Base-by-base conservation (phyloP, 2,888 invertebrate species). In the Caenorhabditis sp. region DNA sequence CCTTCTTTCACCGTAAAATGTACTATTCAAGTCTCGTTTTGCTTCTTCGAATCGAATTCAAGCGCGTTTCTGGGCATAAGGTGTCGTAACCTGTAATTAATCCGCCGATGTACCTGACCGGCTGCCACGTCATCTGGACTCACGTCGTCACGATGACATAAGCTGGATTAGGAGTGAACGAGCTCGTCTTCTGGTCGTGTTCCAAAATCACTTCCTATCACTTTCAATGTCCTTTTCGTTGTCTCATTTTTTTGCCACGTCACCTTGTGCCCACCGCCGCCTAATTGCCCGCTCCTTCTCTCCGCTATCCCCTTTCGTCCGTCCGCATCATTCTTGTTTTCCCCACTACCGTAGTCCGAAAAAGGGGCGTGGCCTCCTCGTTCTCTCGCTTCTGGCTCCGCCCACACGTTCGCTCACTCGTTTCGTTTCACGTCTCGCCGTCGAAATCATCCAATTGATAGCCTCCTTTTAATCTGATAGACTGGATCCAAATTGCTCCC, bases 81-180 rank as follows among this genome's bases (percentile, higher is more conserved):
- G n/a, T 39, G 4, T n/a, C 39, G 15, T 8, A 65, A 30, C 65
- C 55, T 27, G 26, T 46, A 26, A 70, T 61, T 61, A 59, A 30
- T 58, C 59, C 61, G 27, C 41, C 35, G 24, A 22, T 37, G 43
- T 46, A 62, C 52, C 30, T 41, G 52, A 58, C 56, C 58, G 53
- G 41, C 59, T 61, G 59, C 52, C 59, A 59, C 55, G 48, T 65
- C 46, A 56, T 65, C 46, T 55, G 55, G 39, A 61, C 59, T 41
- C 17, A 35, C 20, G 50, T 39, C 45, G 26, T 65, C 26, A 45
- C 32, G 45, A 41, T 20, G 45, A n/a, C 53, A 15, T 46, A 46
- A 32, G 65, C 35, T 37, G 55, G 62, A 52, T 62, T 62, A 52
- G 43, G 39, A 50, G 59, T 43, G n/a, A n/a, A n/a, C n/a, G n/a